Conservation (phyloP, 2,888 invertebrate species). For the Heliconius sara region DNA sequence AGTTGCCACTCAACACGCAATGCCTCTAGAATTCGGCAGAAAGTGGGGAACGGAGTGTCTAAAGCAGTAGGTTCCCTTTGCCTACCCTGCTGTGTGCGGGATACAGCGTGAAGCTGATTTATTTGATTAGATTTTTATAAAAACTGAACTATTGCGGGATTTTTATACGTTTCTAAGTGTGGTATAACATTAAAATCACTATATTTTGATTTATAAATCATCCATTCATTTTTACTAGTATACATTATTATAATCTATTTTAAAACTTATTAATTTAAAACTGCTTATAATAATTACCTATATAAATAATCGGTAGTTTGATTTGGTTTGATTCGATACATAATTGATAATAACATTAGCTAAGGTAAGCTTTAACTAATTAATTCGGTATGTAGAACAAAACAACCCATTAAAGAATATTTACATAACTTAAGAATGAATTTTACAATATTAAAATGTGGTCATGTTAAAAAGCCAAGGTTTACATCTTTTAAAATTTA, state of each 20-base stretch:
- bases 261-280: background rate
- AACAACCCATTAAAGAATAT: constrained; percentile 13
- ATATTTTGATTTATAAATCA: background rate
- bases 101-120: too few relatives aligned
- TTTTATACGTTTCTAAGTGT: too few relatives aligned
- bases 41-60: too few relatives aligned
- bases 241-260: background rate
- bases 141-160: too few relatives aligned
- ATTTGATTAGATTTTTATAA: too few relatives aligned
- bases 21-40: too few relatives aligned
- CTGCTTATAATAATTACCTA: background rate
- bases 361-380: background rate
- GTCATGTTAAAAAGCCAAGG: constrained; percentile 27
- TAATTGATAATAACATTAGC: background rate
- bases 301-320: background rate
- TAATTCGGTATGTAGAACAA: constrained; percentile 1
- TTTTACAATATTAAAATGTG: constrained; percentile 23
- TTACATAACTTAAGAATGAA: constrained; percentile 21
- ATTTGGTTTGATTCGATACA: background rate
- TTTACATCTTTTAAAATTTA: constrained; percentile 25
- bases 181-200: too few relatives aligned
- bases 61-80: too few relatives aligned
- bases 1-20: too few relatives aligned
- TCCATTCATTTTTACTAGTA: background rate
- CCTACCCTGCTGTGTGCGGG: too few relatives aligned